A percentile compares a stretch with the other conserved stretches of the same genome.
Conservation (phyloP, 2,797 vertebrate genomes). For the Sebastes nivosus region DNA sequence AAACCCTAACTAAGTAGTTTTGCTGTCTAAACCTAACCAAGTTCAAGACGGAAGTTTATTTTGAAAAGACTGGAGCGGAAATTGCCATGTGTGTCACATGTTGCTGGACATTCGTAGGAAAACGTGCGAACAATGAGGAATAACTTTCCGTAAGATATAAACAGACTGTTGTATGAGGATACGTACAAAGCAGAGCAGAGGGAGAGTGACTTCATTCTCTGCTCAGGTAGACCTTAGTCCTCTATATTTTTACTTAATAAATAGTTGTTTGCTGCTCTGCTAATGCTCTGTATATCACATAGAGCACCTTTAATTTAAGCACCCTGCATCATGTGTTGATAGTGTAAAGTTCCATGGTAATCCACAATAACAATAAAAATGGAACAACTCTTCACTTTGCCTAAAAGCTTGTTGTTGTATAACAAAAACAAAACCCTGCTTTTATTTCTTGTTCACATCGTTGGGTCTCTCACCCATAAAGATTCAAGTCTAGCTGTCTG, state of each 20-base stretch:
- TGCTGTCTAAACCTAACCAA: too few relatives aligned
- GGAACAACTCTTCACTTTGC: neutral
- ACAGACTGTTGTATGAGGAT: too few relatives aligned
- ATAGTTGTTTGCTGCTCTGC: neutral
- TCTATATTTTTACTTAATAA: neutral
- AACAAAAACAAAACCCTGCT: neutral
- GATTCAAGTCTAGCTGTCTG: neutral
- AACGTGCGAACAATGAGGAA: too few relatives aligned
- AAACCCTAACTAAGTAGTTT: too few relatives aligned
- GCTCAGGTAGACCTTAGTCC: neutral
- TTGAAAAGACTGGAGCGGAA: too few relatives aligned
- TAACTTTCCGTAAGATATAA: too few relatives aligned
- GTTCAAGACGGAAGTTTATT: too few relatives aligned
- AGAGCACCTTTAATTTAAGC: neutral
- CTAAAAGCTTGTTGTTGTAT: neutral
- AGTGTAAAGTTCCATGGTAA: neutral
- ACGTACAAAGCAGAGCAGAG: neutral
- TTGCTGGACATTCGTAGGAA: too few relatives aligned
- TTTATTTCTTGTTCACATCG: neutral
- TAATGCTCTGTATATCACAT: neutral
- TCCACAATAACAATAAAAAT: neutral
- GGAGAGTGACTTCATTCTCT: neutral
- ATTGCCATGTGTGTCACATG: too few relatives aligned
- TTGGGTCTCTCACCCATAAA: neutral
- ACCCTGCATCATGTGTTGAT: neutral